Evolutionary conservation across 2,797 vertebrate species (phyloP), one percentile per base, ranked within the genome.

Genomic region (Garrulus glandarius): DNA sequence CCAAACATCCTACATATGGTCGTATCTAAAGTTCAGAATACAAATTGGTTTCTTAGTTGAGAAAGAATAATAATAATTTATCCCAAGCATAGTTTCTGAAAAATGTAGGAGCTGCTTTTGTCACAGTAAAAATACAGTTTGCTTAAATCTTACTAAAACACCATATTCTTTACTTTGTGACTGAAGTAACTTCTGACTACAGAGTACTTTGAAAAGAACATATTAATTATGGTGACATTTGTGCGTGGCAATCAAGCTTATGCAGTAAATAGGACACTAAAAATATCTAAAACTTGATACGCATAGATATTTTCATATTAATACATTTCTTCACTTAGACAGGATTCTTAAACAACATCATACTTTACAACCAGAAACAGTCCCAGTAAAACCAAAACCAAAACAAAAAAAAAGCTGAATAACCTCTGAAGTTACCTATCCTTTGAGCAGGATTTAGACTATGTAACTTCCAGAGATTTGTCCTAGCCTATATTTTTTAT

Each of bases 1-100:
- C 98, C 96, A 99, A 97, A 65, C 99, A 99, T 80, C 98, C 99
- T 14, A 99, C 99, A 7, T 99, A 99, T 0, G 99, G 99, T 23
- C 98, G 98, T 95, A 99, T 99, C 99, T 99, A 59, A 70, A 94
- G 74, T 83, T 57, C 68, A 81, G 16, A 93, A 92, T 68, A 92
- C 10, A 97, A 65, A 85, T 10, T 29, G 30, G 1, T 18, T 47
- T 78, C 46, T 94, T 44, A 94, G 72, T 47, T 52, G 32, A 39
- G 47, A 77, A 86, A 87, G 13, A 81, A 56, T 46, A 61, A 19
- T 46, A 89, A 14, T 60, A 76, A 79, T 71, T 72, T 91, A 86
- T 36, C 13, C 9, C 8, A 65, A 65, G 5, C 10, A 39, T 6
- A 69, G 34, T n/a, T 88, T 63, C 44, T 64, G 21, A 75, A 61